These are phyloP conservation scores for Cenopis cana DNA, from an alignment of 2,888 invertebrate genomes.

Conservation along the genomic window DNA sequence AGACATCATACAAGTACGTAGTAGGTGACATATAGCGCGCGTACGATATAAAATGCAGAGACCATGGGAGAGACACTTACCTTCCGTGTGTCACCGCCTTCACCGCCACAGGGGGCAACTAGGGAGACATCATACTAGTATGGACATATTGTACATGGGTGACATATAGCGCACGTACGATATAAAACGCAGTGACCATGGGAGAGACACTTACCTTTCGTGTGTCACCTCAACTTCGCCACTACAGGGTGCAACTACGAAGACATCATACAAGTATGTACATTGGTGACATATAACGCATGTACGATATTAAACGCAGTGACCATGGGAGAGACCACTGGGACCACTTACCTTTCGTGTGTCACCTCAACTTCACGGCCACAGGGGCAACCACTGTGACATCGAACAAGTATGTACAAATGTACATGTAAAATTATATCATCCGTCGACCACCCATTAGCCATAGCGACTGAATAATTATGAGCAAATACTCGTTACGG, in stretches of 20 bases:
- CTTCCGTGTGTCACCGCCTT: constrained; percentile 93
- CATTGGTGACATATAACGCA: too few relatives aligned
- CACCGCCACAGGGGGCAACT: constrained; percentile 90
- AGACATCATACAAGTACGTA: constrained; percentile 90
- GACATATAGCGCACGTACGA: constrained; percentile 92
- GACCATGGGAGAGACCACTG: too few relatives aligned
- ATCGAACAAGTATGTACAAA: constrained; percentile 89
- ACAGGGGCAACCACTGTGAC: constrained; percentile 91
- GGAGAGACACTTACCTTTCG: constrained; percentile 90
- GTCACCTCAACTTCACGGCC: constrained; percentile 93
- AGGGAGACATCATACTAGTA: constrained; percentile 93
- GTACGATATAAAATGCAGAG: constrained; percentile 91
- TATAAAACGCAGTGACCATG: constrained; percentile 90
- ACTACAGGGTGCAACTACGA: constrained; percentile 64
- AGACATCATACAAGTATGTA: too few relatives aligned
- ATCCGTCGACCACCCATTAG: too few relatives aligned
- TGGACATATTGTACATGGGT: constrained; percentile 88
- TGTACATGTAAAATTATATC: too few relatives aligned
- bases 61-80: constrained; percentile 89
- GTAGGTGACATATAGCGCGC: constrained; percentile 92
- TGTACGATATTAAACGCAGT: too few relatives aligned
- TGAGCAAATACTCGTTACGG: too few relatives aligned
- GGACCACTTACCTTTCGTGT: constrained; percentile 91
- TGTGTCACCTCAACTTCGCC: constrained; percentile 93
- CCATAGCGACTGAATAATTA: too few relatives aligned